Evolutionary conservation across 2,888 invertebrate genomes (phyloP).

Genomic region (Protula sp.): DNA sequence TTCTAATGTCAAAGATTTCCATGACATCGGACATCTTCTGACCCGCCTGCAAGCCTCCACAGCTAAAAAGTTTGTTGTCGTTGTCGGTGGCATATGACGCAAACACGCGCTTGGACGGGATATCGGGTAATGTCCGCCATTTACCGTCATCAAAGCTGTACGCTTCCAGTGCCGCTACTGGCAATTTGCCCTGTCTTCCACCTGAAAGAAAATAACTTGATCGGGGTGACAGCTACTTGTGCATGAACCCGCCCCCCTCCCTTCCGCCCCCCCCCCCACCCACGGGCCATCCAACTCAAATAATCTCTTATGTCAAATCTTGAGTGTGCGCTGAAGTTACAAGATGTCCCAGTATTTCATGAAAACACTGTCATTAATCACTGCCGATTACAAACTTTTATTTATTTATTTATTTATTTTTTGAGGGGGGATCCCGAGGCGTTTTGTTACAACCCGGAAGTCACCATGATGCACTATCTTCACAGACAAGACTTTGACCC

Average conservation of each 20-base stretch:
- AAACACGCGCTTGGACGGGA: slow-evolving; percentile 49
- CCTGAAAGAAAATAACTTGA: slow-evolving; percentile 32
- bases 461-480: no score
- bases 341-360: no score
- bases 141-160: slow-evolving; percentile 40
- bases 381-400: no score
- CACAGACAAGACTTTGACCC: no score
- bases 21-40: slow-evolving; percentile 43
- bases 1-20: slow-evolving; percentile 44
- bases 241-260: neutral
- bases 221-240: neutral
- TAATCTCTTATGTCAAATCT: neutral
- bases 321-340: no score
- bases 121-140: slow-evolving; percentile 40
- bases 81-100: slow-evolving; percentile 37
- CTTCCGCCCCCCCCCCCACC: neutral
- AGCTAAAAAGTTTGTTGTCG: slow-evolving; percentile 42
- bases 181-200: slow-evolving; percentile 46
- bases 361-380: no score
- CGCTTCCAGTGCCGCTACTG: slow-evolving; percentile 42
- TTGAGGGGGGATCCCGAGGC: no score
- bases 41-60: slow-evolving; percentile 46
- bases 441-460: no score
- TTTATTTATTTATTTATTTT: no score
- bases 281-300: neutral